phyloP scores from a whole-genome alignment of 2,113 vertebrate species.

The Drymodes brunneopygia region DNA sequence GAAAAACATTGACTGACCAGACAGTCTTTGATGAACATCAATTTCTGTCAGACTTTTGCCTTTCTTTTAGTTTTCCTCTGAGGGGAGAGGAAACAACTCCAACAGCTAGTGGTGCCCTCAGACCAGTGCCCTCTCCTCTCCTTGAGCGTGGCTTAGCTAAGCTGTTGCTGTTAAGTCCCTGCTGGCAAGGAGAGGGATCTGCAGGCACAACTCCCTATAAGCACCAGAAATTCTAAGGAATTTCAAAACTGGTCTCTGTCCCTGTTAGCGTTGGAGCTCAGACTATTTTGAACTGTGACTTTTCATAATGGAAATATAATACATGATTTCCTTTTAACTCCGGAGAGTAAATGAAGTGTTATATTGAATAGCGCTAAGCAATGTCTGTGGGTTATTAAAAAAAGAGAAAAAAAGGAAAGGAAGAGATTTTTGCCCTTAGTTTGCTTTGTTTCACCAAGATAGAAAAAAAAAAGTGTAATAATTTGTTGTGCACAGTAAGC shows the following conservation, averaged over 20 bases:
- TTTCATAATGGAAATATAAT: neutral
- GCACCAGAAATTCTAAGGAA: neutral
- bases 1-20: neutral
- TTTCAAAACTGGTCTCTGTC: neutral
- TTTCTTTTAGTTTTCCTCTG: neutral
- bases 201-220: neutral
- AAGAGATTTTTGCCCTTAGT: neutral
- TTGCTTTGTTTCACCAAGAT: neutral
- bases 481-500: neutral
- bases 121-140: neutral
- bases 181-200: neutral
- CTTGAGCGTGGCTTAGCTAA: neutral
- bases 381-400: neutral
- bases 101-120: neutral
- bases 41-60: neutral
- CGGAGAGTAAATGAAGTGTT: neutral
- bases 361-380: neutral
- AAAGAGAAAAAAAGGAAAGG: neutral
- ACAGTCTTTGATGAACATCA: neutral
- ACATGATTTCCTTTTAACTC: neutral
- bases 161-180: neutral
- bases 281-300: neutral
- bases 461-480: neutral
- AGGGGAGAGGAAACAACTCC: neutral
- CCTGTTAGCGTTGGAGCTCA: neutral